These are phyloP conservation scores for Melanotaenia duboulayi DNA, from an alignment of 2,113 vertebrate genomes.

Conservation along the genomic window DNA sequence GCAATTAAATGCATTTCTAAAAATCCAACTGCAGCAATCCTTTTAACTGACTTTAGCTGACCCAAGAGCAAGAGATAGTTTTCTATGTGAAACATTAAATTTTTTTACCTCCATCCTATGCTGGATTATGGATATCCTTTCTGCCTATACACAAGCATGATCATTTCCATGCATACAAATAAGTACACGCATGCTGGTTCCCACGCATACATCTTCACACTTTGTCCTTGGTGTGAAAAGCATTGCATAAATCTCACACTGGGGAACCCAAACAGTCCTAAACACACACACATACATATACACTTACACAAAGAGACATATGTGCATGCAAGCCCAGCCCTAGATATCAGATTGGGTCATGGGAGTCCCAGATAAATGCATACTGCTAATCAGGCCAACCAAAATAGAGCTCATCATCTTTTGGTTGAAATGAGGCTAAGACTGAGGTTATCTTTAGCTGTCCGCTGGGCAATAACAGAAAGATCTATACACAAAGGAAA, in stretches of 20 bases:
- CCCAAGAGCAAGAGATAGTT: background rate
- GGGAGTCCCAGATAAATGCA: constrained; percentile 66
- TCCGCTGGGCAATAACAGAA: constrained; percentile 64
- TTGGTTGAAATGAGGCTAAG: constrained; percentile 74
- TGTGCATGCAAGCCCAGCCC: constrained; percentile 25
- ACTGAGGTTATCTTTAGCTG: constrained; percentile 71
- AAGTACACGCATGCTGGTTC: background rate
- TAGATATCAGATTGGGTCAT: constrained; percentile 57
- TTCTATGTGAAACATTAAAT: background rate
- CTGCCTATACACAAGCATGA: background rate
- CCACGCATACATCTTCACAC: constrained; percentile 4
- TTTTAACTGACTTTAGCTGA: constrained; percentile 24
- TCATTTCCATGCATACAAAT: constrained; percentile 11
- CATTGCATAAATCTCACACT: constrained; percentile 45
- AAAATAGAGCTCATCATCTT: constrained; percentile 78
- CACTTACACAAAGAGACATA: constrained; percentile 6
- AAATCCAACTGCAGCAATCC: constrained; percentile 20
- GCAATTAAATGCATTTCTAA: background rate
- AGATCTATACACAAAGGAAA: constrained; percentile 46
- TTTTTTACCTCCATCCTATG: constrained; percentile 12
- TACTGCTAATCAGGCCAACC: constrained; percentile 75
- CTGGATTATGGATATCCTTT: background rate
- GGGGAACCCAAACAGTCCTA: constrained; percentile 9
- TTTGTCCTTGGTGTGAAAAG: constrained; percentile 44
- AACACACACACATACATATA: background rate